A percentile compares a stretch with the other conserved stretches of the same genome.
Evolutionary conservation across 2,797 vertebrate species (phyloP).

Genomic region (Cottoperca gobio): DNA sequence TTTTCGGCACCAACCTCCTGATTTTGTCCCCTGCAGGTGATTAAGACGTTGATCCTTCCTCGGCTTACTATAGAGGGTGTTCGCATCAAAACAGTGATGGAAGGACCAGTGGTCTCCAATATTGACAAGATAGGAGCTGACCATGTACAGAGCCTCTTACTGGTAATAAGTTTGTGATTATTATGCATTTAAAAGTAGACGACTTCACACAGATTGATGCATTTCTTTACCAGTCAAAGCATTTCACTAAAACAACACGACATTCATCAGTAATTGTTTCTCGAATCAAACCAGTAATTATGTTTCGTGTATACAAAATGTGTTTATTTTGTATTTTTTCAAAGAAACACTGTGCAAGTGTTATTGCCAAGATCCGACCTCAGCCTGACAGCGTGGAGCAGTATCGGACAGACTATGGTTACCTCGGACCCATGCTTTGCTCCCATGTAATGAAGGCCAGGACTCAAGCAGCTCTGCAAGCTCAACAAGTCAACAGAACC

Average conservation of each 20-base stretch:
- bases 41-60: conserved; percentile 94
- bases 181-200: neutral
- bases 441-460: conserved; percentile 93
- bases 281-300: neutral
- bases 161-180: conserved; percentile 80
- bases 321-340: neutral
- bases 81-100: conserved; percentile 89
- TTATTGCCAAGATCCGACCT: conserved; percentile 86
- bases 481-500: conserved; percentile 94
- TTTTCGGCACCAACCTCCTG: neutral
- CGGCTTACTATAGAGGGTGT: conserved; percentile 90
- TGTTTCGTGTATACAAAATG: neutral
- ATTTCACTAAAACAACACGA: neutral
- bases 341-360: conserved; percentile 89
- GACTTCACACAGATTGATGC: neutral
- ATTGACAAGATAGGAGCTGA: conserved; percentile 97
- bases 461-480: conserved; percentile 92
- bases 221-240: neutral
- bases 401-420: conserved; percentile 90
- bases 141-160: conserved; percentile 93
- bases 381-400: conserved; percentile 89
- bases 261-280: neutral
- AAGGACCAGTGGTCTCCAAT: conserved; percentile 91
- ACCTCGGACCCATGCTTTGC: conserved; percentile 91
- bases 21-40: conserved; percentile 83